Evolutionary conservation across 2,797 vertebrate species (phyloP), one percentile per base, ranked within the genome.

Genomic region (Rhincodon typus): DNA sequence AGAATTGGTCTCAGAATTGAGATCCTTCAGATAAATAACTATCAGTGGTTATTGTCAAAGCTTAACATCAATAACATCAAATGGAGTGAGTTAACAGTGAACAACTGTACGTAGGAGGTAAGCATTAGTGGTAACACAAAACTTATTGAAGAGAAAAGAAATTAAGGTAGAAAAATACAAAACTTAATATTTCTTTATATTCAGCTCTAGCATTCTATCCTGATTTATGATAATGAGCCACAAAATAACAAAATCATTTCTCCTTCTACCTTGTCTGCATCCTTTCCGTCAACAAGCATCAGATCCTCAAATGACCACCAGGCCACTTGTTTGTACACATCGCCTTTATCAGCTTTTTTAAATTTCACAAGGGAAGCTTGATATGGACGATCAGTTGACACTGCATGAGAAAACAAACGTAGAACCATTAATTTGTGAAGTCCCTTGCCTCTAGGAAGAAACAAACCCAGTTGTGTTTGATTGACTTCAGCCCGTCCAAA

Each of bases 251-350:
- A 38, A 93, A 42, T 93, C 10, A 42, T 13, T 8, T 12, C 3
- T 69, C 53, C 77, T 96, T 94, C 82, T 96, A 97, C 97, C 96
- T 97, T 96, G 62, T 84, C 0, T 17, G 95, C 95, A 62, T 95
- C 96, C 96, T 96, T 97, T 74, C 96, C 97, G 4, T 97, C 97
- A 1, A 97, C 96, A 42, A 96, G 62, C 95, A 96, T 96, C 95
- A 97, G 96, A 95, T 97, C 96, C 38, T 95, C 96, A 15, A 96
- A 96, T 23, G 96, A 93, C 97, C 97, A 97, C 66, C 74, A 74
- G 72, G 13, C 46, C 30, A 21, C 84, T 19, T 23, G 7, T 96
- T 96, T 96, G 96, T 96, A 96, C 62, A 96, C 96, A 50, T 96
- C 96, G 6, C 96, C 96, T 95, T 96, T 94, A 12, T 96, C 96